Evolutionary conservation across 2,797 vertebrate species (phyloP).

Genomic region (Hafferia zeledoni): DNA sequence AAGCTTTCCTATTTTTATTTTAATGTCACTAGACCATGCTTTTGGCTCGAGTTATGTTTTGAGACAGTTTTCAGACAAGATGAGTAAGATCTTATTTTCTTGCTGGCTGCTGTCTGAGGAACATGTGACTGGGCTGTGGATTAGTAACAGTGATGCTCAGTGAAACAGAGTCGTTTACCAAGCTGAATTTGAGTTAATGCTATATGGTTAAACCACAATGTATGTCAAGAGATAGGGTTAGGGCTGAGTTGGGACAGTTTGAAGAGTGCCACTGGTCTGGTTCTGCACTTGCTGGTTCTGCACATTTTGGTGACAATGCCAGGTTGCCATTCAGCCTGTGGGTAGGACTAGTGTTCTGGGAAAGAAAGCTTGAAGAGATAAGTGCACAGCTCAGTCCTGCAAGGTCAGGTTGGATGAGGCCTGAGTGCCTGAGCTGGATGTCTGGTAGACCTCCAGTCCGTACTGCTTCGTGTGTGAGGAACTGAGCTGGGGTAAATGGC

Average conservation of each 20-base stretch:
- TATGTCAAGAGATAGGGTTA: background rate
- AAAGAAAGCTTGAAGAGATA: background rate
- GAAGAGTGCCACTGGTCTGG: background rate
- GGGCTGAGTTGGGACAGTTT: background rate
- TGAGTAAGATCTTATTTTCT: constrained; percentile 16
- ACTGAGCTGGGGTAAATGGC: background rate
- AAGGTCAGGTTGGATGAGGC: background rate
- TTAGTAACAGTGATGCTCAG: background rate
- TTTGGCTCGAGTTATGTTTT: constrained; percentile 43
- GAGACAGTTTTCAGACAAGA: constrained; percentile 12
- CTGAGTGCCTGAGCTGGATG: accelerated
- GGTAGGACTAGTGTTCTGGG: background rate
- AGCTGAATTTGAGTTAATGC: background rate
- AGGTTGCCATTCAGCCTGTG: background rate
- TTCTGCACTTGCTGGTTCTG: background rate
- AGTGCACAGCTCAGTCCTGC: background rate
- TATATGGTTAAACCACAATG: background rate
- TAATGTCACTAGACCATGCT: constrained; percentile 81
- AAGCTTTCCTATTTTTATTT: constrained; percentile 86
- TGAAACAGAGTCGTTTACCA: background rate
- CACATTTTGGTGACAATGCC: background rate
- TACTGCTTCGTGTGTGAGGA: accelerated
- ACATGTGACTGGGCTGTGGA: background rate
- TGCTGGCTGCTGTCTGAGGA: background rate
- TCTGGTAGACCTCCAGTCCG: background rate